Percentiles rank a stretch among this genome's conserved stretches.
These are phyloP conservation scores for Arbacia lixula DNA, from an alignment of 53 echinoderm and acorn worm species.

Conservation along the genomic window DNA sequence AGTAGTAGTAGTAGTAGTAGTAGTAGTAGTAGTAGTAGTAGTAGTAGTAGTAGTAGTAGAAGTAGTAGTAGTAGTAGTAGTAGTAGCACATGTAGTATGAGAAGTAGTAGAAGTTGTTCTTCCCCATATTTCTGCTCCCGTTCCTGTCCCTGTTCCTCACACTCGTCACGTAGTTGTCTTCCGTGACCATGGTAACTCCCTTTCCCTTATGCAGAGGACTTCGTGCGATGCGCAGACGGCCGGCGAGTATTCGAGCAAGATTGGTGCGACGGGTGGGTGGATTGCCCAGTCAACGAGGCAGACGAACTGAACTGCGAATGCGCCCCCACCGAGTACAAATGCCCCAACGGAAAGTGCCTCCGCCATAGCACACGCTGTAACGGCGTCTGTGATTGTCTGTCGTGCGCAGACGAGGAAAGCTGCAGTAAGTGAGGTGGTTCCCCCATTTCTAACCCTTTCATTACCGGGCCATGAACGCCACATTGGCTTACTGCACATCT, in stretches of 20 bases:
- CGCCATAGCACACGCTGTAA: slow-evolving; percentile 51
- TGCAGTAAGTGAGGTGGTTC: slow-evolving; percentile 84
- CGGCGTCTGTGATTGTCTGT: slow-evolving; percentile 70
- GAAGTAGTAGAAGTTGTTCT: no score
- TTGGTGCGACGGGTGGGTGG: slow-evolving; percentile 55
- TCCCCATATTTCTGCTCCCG: no score
- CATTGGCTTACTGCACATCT: no score
- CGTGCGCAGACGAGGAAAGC: slow-evolving; percentile 72
- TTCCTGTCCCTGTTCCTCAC: no score
- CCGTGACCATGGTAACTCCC: no score
- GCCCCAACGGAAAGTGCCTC: slow-evolving; percentile 67
- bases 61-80: no score
- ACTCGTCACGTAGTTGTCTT: no score
- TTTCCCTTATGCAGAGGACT: slow-evolving; percentile 53
- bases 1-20: neutral
- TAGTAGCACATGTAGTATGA: no score
- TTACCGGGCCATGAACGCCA: no score
- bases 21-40: neutral
- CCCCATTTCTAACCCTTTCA: no score
- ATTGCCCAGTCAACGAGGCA: slow-evolving; percentile 56
- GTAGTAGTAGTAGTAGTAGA: no score
- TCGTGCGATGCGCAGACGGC: slow-evolving; percentile 61
- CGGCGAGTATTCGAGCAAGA: slow-evolving; percentile 52
- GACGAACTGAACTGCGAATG: slow-evolving; percentile 58
- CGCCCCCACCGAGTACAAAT: slow-evolving; percentile 31